phyloP scores from a whole-genome alignment of 2,797 vertebrate species.

The Sebastes umbrosus region DNA sequence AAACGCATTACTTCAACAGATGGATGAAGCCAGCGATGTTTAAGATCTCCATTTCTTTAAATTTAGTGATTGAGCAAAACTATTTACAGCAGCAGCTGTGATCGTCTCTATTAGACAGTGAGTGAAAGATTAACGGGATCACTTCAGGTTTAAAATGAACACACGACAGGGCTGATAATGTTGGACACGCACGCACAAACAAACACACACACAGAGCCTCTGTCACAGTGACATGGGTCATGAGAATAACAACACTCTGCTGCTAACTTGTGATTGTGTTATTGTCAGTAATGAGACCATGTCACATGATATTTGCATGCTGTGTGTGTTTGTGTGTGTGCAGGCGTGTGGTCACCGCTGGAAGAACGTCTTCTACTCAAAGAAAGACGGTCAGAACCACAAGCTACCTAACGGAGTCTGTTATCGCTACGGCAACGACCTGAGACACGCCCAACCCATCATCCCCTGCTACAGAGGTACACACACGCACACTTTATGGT shows the following conservation, averaged over 20 bases:
- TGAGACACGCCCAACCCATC: slow-evolving; percentile 74
- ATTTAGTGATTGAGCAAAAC: background rate
- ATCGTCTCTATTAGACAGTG: background rate
- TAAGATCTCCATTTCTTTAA: background rate
- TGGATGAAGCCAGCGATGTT: background rate
- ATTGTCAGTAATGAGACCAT: slow-evolving; percentile 31
- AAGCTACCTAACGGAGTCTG: slow-evolving; percentile 92
- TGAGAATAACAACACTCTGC: slow-evolving; percentile 25
- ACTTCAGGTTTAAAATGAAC: background rate
- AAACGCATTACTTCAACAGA: background rate
- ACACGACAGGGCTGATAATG: background rate
- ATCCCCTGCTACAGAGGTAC: slow-evolving; percentile 92
- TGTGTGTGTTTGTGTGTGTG: slow-evolving; percentile 32
- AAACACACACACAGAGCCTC: background rate
- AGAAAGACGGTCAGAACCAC: slow-evolving; percentile 78
- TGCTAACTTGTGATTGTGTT: slow-evolving; percentile 47
- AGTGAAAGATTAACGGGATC: background rate
- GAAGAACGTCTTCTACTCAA: slow-evolving; percentile 91
- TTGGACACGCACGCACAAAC: background rate
- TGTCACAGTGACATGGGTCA: slow-evolving; percentile 36
- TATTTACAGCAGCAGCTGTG: background rate
- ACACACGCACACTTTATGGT: background rate
- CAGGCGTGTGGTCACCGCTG: slow-evolving; percentile 97
- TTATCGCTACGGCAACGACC: slow-evolving; percentile 84
- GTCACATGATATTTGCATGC: slow-evolving; percentile 37